A percentile compares a stretch with the other conserved stretches of the same genome.
These are phyloP conservation scores for Aleiodes sp. DNA, from an alignment of 1,140 invertebrate species.

Conservation along the genomic window DNA sequence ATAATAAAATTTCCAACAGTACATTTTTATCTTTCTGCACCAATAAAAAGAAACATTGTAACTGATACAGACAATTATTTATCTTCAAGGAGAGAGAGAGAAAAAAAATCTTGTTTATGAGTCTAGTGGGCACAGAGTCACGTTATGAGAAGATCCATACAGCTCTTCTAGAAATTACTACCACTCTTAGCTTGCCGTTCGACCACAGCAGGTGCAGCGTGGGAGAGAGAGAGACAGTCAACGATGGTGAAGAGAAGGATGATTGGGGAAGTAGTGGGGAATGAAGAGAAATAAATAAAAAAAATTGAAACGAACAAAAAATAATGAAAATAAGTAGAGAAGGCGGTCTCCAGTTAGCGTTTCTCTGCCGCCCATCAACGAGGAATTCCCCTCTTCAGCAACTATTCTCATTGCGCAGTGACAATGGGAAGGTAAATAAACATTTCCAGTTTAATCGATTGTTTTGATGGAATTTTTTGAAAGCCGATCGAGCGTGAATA, in stretches of 20 bases:
- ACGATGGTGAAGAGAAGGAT: conserved; percentile 42
- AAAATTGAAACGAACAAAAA: conserved; percentile 16
- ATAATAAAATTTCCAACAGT: no score
- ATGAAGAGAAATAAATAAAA: conserved; percentile 38
- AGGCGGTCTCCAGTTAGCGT: conserved; percentile 62
- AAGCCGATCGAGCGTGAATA: no score
- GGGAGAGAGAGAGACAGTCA: conserved; percentile 49
- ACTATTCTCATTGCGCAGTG: neutral
- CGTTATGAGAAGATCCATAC: no score
- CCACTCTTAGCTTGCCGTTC: conserved; percentile 28
- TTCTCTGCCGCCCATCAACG: conserved; percentile 55
- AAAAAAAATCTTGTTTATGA: conserved; percentile 5
- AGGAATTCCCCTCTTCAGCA: conserved; percentile 10
- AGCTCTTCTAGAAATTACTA: conserved; percentile 5
- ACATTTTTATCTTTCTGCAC: no score
- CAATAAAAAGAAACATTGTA: no score
- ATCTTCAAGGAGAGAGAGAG: neutral
- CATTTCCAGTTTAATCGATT: no score
- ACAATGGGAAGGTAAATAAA: neutral
- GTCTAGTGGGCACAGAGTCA: no score
- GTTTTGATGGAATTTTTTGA: no score
- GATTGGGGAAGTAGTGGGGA: conserved; percentile 28
- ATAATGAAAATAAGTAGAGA: conserved; percentile 45
- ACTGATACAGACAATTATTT: no score
- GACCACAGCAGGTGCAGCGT: conserved; percentile 62